Conservation (phyloP, 2,797 vertebrate genomes). For the Vireo griseus region DNA sequence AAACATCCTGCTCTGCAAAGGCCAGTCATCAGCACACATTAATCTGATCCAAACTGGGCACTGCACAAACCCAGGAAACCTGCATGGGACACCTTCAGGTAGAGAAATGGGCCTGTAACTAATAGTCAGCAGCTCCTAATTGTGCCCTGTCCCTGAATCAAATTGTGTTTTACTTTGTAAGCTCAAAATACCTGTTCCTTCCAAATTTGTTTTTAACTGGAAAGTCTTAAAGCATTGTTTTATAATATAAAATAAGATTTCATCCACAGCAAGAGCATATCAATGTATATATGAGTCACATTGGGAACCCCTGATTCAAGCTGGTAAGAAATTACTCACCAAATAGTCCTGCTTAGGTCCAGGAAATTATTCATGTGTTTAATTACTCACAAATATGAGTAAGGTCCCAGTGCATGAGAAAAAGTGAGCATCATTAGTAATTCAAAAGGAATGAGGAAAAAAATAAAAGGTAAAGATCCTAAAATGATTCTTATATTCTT, state of each 20-base stretch:
- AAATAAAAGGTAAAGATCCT: background rate
- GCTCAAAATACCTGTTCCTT: background rate
- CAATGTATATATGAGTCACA: background rate
- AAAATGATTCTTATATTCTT: background rate
- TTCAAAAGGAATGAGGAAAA: background rate
- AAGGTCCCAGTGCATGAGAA: background rate
- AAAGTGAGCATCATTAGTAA: background rate
- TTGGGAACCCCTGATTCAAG: background rate
- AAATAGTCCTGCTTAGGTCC: background rate
- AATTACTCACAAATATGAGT: background rate
- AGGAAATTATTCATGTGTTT: background rate
- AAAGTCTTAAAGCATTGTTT: background rate
- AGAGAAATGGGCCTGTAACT: background rate
- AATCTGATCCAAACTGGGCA: background rate
- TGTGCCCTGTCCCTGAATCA: background rate
- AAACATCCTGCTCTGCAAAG: background rate
- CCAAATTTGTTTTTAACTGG: background rate
- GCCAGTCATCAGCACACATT: background rate
- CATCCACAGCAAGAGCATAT: background rate
- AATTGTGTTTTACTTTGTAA: background rate
- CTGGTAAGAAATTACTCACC: background rate
- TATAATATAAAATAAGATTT: conserved; percentile 2
- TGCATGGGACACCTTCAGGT: background rate
- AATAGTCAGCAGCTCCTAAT: background rate
- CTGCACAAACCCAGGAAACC: background rate